Conservation (phyloP, 2,797 vertebrate genomes). For the Triplophysa bombifrons region DNA sequence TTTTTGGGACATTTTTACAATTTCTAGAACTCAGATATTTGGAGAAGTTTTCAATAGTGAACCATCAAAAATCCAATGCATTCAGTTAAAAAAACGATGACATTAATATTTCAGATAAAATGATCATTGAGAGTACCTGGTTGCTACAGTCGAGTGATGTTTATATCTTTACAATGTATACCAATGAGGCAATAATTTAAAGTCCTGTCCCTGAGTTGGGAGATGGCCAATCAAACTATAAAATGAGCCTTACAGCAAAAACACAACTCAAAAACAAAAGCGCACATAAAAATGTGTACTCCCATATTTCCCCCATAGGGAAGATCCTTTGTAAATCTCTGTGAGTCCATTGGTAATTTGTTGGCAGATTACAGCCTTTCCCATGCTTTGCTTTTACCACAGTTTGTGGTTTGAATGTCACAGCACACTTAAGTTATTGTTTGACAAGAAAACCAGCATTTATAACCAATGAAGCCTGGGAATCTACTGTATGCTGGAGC, state of each 20-base stretch:
- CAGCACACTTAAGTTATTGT: conserved; percentile 57
- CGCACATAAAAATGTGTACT: conserved; percentile 30
- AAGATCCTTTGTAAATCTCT: conserved; percentile 47
- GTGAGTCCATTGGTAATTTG: conserved; percentile 52
- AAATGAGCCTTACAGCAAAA: conserved; percentile 8
- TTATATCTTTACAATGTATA: not conserved
- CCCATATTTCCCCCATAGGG: conserved; percentile 48
- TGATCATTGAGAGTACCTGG: not conserved
- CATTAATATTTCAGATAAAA: not conserved
- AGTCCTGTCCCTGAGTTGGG: not conserved
- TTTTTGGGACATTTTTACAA: not conserved
- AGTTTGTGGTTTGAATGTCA: conserved; percentile 66
- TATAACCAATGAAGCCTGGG: conserved; percentile 56
- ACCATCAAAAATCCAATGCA: not conserved
- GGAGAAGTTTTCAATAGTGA: not conserved
- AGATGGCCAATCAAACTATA: not conserved
- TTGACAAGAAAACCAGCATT: conserved; percentile 28
- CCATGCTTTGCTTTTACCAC: conserved; percentile 68
- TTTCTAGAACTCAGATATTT: not conserved
- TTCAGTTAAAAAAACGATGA: not conserved
- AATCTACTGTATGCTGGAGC: conserved; percentile 49
- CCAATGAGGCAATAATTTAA: not conserved
- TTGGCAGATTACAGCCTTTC: conserved; percentile 63
- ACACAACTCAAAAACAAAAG: conserved; percentile 1
- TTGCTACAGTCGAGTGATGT: not conserved